These are phyloP conservation scores for Colinus virginianus DNA, from an alignment of 2,113 vertebrate species.

Conservation along the genomic window DNA sequence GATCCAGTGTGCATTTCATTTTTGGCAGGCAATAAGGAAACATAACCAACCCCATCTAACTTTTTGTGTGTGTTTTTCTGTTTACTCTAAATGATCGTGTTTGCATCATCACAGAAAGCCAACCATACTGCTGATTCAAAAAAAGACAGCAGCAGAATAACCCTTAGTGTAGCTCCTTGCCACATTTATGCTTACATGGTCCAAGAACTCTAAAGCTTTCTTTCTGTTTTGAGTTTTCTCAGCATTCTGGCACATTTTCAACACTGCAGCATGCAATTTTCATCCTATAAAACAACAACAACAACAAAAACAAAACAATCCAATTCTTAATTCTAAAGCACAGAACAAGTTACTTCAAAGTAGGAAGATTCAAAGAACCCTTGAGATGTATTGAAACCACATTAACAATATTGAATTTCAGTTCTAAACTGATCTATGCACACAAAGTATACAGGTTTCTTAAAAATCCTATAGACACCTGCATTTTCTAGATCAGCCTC, in stretches of 20 bases:
- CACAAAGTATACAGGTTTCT: background rate
- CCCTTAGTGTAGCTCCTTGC: background rate
- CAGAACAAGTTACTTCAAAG: background rate
- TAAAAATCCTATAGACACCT: conserved; percentile 30
- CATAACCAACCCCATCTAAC: background rate
- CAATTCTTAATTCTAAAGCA: background rate
- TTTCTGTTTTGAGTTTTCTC: too few species aligned
- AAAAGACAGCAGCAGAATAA: background rate
- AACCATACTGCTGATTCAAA: background rate
- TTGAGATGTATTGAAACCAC: background rate
- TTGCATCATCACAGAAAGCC: background rate
- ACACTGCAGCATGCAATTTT: background rate
- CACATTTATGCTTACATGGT: background rate
- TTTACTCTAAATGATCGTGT: background rate
- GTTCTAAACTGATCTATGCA: background rate
- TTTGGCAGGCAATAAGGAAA: background rate
- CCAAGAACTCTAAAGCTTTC: background rate
- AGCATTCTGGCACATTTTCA: background rate
- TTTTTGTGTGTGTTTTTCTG: background rate
- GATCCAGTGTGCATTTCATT: background rate
- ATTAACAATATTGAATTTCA: background rate
- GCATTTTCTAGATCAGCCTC: background rate
- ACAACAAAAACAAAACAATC: background rate
- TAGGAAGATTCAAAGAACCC: background rate
- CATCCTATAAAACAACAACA: background rate